A percentile compares a stretch with the other conserved stretches of the same genome.
Evolutionary conservation across 2,113 vertebrate species (phyloP).

Genomic region (Ornithorhynchus anatinus): DNA sequence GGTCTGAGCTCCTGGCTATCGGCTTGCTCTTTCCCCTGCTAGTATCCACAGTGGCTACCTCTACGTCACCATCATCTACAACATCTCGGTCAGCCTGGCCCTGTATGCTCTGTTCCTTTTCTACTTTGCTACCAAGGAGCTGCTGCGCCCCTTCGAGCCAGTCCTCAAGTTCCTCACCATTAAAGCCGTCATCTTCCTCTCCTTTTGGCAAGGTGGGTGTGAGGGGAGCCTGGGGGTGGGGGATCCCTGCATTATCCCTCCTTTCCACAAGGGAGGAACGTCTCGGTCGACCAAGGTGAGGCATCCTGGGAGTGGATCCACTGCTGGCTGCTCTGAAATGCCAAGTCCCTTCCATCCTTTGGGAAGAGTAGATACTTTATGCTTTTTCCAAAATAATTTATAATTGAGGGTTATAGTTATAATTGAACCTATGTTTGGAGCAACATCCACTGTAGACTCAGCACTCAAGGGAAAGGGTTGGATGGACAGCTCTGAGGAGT

Average conservation of each 20-base stretch:
- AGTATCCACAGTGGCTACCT: constrained; percentile 91
- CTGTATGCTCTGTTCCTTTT: constrained; percentile 95
- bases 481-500: too few species aligned
- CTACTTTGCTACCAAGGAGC: constrained; percentile 90
- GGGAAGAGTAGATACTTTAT: too few species aligned
- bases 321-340: too few species aligned
- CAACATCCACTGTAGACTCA: too few species aligned
- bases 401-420: too few species aligned
- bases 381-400: too few species aligned
- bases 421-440: too few species aligned
- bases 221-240: background rate
- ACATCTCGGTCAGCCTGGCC: constrained; percentile 90
- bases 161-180: constrained; percentile 96
- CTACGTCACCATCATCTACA: constrained; percentile 95
- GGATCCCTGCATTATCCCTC: background rate
- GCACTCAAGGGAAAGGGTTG: too few species aligned
- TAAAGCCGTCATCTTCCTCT: constrained; percentile 95
- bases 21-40: background rate
- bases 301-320: too few species aligned
- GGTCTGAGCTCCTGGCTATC: background rate
- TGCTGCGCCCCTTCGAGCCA: constrained; percentile 87
- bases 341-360: too few species aligned
- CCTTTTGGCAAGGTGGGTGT: constrained; percentile 94
- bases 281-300: too few species aligned
- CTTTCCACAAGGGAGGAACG: background rate